Percentiles rank a stretch among this genome's conserved stretches.
Evolutionary conservation across 2,797 vertebrate genomes (phyloP).

Genomic region (Labroides dimidiatus): DNA sequence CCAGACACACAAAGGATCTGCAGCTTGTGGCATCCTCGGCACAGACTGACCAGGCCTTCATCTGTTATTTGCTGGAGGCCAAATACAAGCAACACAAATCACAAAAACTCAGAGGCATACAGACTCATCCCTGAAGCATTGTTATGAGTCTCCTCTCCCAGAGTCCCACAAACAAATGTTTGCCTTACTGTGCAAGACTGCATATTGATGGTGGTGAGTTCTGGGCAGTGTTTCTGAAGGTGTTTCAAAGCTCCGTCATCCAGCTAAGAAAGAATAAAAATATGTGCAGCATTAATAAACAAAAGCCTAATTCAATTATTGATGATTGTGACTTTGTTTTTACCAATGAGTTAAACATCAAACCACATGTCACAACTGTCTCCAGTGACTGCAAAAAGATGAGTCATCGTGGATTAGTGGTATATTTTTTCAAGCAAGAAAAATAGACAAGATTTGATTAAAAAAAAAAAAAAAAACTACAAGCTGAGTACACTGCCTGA

Average conservation of each 20-base stretch:
- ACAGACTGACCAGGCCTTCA: slow-evolving; percentile 91
- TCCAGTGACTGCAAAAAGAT: not conserved
- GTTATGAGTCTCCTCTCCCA: slow-evolving; percentile 1
- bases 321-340: not conserved
- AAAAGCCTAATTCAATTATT: slow-evolving; percentile 6
- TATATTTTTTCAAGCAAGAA: slow-evolving; percentile 10
- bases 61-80: slow-evolving; percentile 89
- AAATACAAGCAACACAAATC: slow-evolving; percentile 35
- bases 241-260: slow-evolving; percentile 93
- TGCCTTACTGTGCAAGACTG: slow-evolving; percentile 92
- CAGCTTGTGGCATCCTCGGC: slow-evolving; percentile 90
- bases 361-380: not conserved
- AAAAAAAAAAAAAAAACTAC: not conserved
- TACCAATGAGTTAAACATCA: not conserved
- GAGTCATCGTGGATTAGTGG: not conserved
- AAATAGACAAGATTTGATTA: not conserved
- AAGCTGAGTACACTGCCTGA: slow-evolving; percentile 9
- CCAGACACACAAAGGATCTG: slow-evolving; percentile 93
- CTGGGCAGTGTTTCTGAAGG: slow-evolving; percentile 92
- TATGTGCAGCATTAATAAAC: not conserved
- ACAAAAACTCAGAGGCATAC: slow-evolving; percentile 21
- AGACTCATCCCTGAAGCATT: slow-evolving; percentile 15
- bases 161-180: slow-evolving; percentile 14
- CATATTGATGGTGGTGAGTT: slow-evolving; percentile 92
- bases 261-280: slow-evolving; percentile 77